phyloP scores from a whole-genome alignment of 2,888 invertebrate genomes.

The Stenodema calcarata region DNA sequence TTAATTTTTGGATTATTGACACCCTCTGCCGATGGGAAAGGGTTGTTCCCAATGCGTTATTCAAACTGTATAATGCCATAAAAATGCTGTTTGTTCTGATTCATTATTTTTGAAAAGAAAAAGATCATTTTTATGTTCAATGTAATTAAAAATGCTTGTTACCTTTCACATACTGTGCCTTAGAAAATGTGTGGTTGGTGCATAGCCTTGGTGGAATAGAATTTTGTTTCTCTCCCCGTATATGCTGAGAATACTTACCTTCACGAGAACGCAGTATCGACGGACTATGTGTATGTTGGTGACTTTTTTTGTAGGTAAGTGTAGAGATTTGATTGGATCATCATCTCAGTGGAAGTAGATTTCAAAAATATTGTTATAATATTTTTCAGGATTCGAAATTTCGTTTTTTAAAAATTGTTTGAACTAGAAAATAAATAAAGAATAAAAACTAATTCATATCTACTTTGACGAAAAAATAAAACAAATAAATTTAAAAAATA shows the following conservation, averaged over 20 bases:
- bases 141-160: constrained; percentile 14
- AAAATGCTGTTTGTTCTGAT: background rate
- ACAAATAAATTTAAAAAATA: background rate
- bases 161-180: constrained; percentile 24
- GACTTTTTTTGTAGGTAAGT: background rate
- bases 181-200: constrained; percentile 12
- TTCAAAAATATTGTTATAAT: background rate
- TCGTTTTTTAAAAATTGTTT: background rate
- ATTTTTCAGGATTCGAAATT: background rate
- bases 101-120: background rate
- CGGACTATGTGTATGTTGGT: background rate
- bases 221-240: background rate
- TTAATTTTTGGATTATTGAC: background rate
- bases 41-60: background rate
- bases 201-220: constrained; percentile 2
- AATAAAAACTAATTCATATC: constrained; percentile 31
- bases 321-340: background rate
- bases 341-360: constrained; percentile 1
- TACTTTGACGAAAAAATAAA: constrained; percentile 24
- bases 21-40: background rate
- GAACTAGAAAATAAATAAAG: background rate
- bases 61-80: background rate
- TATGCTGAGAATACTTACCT: constrained; percentile 17
- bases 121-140: background rate
- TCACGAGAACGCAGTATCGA: background rate